Evolutionary conservation across 2,888 invertebrate genomes (phyloP), one percentile per base, ranked within the genome.

Genomic region (Malthinus flaveolus): DNA sequence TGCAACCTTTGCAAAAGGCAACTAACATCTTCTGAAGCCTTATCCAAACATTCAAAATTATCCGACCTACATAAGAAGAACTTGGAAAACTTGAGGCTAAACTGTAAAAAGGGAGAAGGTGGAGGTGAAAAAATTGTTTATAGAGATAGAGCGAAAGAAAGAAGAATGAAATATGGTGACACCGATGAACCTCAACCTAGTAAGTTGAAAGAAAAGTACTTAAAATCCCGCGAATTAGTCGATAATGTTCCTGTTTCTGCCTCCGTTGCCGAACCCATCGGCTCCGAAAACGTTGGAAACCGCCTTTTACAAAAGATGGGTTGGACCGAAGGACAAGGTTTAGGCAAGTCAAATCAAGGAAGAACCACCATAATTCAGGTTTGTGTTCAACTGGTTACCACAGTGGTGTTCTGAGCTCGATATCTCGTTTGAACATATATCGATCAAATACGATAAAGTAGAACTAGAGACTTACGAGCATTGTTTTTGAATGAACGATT

Each of bases 251-350:
- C 77, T 11, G 76, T 82, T 2, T 79, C 85, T 0, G 78, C 82
- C 50, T 85, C 85, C 1, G 85, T 88, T 0, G 82, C 85, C 57
- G 83, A 87, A 76, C 83, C 91, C 59, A 84, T 95, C 71, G 83
- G 93, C 68, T 87, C 91, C 0, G 95, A 93, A 67, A 97, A 97
- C 69, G 93, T 97, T 58, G 99, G 98, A 6, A 97, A 92, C 74
- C 91, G 94, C 74, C 83, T 99, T 77, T 78, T 99, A 63, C 96
- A 98, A 78, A 96, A 95, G 80, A 99, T 99, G 99, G 99, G 99
- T 3, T 99, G 99, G 99, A 91, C 91, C 5, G 95, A 95, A 75
- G 99, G 99, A 0, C 89, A 93, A 81, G 99, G 99, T 0, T 81
- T 99, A 13, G 98, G 99, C 0, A 93, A 92, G 75, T 85, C 87